Evolutionary conservation across 2,888 invertebrate genomes (phyloP), one percentile per base, ranked within the genome.

Genomic region (Cryptophagus acutangulus): DNA sequence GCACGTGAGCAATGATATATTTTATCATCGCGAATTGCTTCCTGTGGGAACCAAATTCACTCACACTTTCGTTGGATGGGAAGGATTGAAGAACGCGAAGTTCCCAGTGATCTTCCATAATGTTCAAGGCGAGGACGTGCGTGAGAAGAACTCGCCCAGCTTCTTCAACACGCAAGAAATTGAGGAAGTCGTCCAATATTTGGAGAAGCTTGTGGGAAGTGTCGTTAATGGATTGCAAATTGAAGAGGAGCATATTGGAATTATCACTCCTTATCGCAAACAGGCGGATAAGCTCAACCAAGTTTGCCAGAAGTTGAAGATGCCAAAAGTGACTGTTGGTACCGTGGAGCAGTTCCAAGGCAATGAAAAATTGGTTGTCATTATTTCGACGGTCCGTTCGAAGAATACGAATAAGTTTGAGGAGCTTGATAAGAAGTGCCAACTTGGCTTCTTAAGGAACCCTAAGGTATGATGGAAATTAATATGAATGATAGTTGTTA

Each of bases 331-430:
- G 8, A 74, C 77, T 45, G 78, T 83, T 35, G 90, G 90, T 1
- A 84, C 89, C 0, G 87, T 88, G 8, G 91, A 92, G 64, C 79
- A 82, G 39, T 89, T 88, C 65, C 91, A 91, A 66, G 91, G 91
- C 1, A 85, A 85, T 55, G 91, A 92, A 66, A 80, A 82, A 57
- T 71, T 79, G 17, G 78, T 87, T 2, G 84, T 91, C 34, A 79
- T 92, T 12, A 76, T 89, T 36, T 82, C 87, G 0, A 87, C 87
- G 1, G 91, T 87, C 10, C 74, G 90, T 17, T 82, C 84, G 1
- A 76, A 72, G 57, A 54, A 55, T 20, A 65, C 66, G 41, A 37
- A 46, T 10, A 59, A 69, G 10, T 49, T 70, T 4, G 60, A 82
- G 17, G 67, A 73, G 34, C 71, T 75, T 49, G 75, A 79, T 54